Evolutionary conservation across 1,140 invertebrate genomes (phyloP), one percentile per base, ranked within the genome.

Genomic region (Oryzaephilus surinamensis): DNA sequence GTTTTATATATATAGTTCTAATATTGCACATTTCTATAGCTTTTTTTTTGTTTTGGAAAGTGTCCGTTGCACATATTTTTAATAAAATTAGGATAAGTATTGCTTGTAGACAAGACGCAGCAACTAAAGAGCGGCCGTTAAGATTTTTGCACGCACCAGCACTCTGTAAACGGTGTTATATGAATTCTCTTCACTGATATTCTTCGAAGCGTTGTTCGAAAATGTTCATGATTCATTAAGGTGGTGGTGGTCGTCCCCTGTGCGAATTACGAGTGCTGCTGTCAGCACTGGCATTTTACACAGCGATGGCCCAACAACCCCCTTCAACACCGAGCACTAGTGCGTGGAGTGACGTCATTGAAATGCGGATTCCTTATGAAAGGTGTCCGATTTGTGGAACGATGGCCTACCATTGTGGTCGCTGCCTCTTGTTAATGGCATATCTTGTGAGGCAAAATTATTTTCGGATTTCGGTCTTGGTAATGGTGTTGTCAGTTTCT

Each of bases 401-500:
- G 76, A 66, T 31, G 74, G 71, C 53, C 77, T 63, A 40, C 69
- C 67, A 60, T 71, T 68, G 59, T 63, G 55, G 57, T 64, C 61
- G 43, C 42, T 47, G 20, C 53, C 49, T 11, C 52, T 36, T 19
- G 52, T 54, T 50, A 63, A 45, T 31, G 57, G 51, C 18, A 54
- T 55, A 26, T 60, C 55, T 47, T 77, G 73, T 31, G 77, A 74
- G 39, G 77, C 73, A 60, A 86, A 84, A 64, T 84, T 84, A 64
- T 79, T 84, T 59, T 87, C 84, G 30, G 81, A 84, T 61, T 85
- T 85, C 48, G 84, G 84, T 46, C 82, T 71, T 15, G 84, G 84
- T 24, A 24, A 11, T 24, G n/a, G n/a, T 49, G 86, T 62, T 10
- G 69, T 55, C 10, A 57, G 26, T 40, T 50, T 54, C 49, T 75